A percentile compares a stretch with the other conserved stretches of the same genome.
Evolutionary conservation across 2,113 vertebrate species (phyloP).

Genomic region (Procavia capensis): DNA sequence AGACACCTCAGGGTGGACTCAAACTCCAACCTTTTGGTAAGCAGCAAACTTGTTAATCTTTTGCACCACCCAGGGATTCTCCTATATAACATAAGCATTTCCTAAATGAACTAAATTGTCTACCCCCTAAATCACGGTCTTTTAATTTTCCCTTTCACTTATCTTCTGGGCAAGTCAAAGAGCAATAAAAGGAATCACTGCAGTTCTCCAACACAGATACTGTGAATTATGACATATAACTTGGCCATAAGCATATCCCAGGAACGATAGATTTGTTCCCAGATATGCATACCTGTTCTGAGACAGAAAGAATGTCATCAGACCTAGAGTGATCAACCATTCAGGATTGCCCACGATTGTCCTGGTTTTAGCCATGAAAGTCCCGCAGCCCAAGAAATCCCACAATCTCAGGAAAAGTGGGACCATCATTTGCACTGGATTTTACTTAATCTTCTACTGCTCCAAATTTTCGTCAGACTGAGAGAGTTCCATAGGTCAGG

Average conservation of each 20-base stretch:
- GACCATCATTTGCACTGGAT: not conserved
- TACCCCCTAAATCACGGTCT: not conserved
- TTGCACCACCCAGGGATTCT: not conserved
- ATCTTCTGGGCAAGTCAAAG: not conserved
- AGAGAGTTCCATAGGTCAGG: not conserved
- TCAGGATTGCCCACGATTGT: not conserved
- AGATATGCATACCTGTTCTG: not conserved
- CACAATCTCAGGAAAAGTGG: not conserved
- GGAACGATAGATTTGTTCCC: not conserved
- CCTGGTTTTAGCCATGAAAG: not conserved
- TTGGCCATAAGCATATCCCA: not conserved
- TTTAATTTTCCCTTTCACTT: conserved; percentile 3
- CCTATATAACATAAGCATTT: not conserved
- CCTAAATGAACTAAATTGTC: not conserved
- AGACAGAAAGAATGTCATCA: not conserved
- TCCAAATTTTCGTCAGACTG: not conserved
- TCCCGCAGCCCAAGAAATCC: not conserved
- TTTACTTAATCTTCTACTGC: not conserved
- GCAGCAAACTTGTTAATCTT: not conserved
- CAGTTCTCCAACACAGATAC: not conserved
- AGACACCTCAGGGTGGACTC: not conserved
- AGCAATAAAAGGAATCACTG: not conserved
- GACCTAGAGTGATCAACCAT: not conserved
- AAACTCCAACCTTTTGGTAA: not conserved
- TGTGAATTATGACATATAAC: not conserved